These are phyloP conservation scores for Pterocles orientalis DNA, from an alignment of 2,113 vertebrate genomes.

Conservation along the genomic window DNA sequence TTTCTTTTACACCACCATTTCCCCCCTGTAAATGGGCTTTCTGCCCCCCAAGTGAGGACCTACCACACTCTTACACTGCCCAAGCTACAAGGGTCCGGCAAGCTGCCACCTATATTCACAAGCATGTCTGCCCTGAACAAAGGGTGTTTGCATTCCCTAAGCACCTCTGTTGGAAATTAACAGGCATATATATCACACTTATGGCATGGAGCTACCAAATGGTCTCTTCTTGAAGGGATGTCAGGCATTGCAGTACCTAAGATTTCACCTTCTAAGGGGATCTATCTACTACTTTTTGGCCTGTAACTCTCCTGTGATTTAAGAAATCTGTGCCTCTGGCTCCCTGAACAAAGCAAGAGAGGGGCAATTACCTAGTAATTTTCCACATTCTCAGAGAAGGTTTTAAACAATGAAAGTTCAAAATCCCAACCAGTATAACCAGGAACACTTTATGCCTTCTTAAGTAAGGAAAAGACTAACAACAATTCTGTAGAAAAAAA, in stretches of 20 bases:
- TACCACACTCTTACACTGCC: not conserved
- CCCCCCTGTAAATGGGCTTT: not conserved
- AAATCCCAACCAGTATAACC: not conserved
- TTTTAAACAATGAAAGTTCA: conserved; percentile 27
- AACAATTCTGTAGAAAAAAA: not conserved
- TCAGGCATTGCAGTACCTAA: not conserved
- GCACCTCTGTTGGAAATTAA: not conserved
- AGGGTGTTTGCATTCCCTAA: not conserved
- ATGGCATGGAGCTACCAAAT: not conserved
- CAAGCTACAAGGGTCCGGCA: not conserved
- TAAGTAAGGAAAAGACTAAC: not conserved
- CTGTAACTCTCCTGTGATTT: not conserved
- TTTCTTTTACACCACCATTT: not conserved
- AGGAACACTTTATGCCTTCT: conserved; percentile 25
- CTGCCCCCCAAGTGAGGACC: not conserved
- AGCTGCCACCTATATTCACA: not conserved
- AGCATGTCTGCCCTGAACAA: not conserved
- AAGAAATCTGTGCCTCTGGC: not conserved
- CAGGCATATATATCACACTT: not conserved
- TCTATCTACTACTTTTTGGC: not conserved
- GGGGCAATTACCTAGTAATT: conserved; percentile 18
- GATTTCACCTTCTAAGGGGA: not conserved
- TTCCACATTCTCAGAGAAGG: not conserved
- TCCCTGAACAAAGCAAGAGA: not conserved
- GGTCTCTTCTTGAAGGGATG: not conserved